Base-by-base conservation (phyloP, 2,888 invertebrate species). In the Eupithecia abbreviata region DNA sequence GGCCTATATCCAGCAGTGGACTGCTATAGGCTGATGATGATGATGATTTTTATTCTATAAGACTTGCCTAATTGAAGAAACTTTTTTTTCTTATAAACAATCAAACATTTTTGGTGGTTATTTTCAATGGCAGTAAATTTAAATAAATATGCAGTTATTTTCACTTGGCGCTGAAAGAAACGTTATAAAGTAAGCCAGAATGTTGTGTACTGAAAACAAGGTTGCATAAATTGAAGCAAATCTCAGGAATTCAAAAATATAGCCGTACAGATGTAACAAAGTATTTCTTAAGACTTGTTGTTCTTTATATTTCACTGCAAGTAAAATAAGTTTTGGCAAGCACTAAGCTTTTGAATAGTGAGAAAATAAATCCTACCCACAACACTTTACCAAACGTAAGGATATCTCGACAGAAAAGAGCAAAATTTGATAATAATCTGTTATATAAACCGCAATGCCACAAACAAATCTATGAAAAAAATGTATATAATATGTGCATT, bases 61-160 rank as follows among this genome's bases (percentile, higher is more conserved):
- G 30, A 30, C 30, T 30, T 30, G 30, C 30, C 30, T 30, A 30
- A 30, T 30, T 1, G 30, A 30, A 30, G 30, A 30, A 30, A 30
- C n/a, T 30, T 30, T 30, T 30, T 30, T 30, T 30, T 30, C 9
- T 47, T 2, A 58, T 10, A 58, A 3, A 55, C n/a, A n/a, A 55
- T 9, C 55, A 55, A 55, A 9, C 10, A 58, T 58, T 58, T 18
- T 30, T 18, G 0, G 62, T 4, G 4, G 3, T 4, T 30, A 62
- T 30, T 4, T 62, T 30, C 12, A 30, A 62, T 10, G 10, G 30
- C 12, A 30, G 18, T 62, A 72, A 66, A 65, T 72, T 65, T 68
- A n/a, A 68, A 73, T 18, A 47, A 68, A 67, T 30, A 67, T 55
- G 13, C 55, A 67, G 55, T 67, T 30, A 67, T 30, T 67, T 67